Percentiles rank a stretch among this genome's conserved stretches.
phyloP scores from a whole-genome alignment of 2,888 invertebrate species.

The Caenorhabditis japonica region DNA sequence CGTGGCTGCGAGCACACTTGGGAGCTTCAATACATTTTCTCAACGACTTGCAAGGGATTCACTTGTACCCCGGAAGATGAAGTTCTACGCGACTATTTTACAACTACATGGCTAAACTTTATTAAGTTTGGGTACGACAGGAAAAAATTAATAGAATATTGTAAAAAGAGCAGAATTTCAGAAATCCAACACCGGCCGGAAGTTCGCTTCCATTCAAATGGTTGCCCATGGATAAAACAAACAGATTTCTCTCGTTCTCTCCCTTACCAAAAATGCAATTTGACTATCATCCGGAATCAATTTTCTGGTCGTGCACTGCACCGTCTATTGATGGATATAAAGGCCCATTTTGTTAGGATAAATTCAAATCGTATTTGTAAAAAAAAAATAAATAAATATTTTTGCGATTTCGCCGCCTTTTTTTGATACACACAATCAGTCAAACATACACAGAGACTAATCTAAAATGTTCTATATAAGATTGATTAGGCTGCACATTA shows the following conservation, averaged over 20 bases:
- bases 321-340: slow-evolving; percentile 57
- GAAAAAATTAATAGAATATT: background rate
- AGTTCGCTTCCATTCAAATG: slow-evolving; percentile 49
- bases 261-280: slow-evolving; percentile 41
- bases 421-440: no score
- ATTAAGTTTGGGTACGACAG: slow-evolving; percentile 45
- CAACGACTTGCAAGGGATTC: slow-evolving; percentile 39
- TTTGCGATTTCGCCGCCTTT: no score
- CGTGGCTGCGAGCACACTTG: slow-evolving; percentile 56
- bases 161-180: slow-evolving; percentile 4
- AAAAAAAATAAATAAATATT: no score
- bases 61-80: slow-evolving; percentile 44
- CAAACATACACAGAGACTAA: no score
- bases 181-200: slow-evolving; percentile 53
- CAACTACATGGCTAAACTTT: slow-evolving; percentile 53
- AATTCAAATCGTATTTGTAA: no score
- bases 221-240: slow-evolving; percentile 41
- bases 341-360: slow-evolving; percentile 54
- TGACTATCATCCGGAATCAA: slow-evolving; percentile 52
- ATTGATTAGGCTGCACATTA: no score
- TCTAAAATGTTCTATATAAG: no score
- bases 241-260: slow-evolving; percentile 46
- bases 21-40: slow-evolving; percentile 58
- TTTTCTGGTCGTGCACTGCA: slow-evolving; percentile 58
- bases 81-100: slow-evolving; percentile 32